These are phyloP conservation scores for Puffinus mauretanicus DNA, from an alignment of 2,113 vertebrate genomes.

Conservation along the genomic window DNA sequence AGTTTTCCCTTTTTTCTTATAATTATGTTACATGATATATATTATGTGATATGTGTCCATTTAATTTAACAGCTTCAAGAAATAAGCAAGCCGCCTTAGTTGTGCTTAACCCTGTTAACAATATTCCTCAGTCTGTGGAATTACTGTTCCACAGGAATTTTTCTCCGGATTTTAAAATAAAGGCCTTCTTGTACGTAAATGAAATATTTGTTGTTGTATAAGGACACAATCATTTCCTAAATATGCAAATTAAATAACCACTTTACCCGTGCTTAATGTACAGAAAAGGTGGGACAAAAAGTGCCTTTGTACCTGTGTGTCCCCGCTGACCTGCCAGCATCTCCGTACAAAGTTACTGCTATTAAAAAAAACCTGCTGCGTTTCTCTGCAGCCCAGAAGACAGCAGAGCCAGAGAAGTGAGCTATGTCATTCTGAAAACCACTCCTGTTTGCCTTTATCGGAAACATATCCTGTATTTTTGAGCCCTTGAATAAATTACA, in stretches of 20 bases:
- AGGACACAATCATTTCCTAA: neutral
- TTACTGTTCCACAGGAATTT: neutral
- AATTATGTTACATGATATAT: neutral
- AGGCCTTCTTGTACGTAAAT: neutral
- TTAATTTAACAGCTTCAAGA: neutral
- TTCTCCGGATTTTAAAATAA: neutral
- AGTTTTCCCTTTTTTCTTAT: neutral
- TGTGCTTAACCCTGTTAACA: neutral
- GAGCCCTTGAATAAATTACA: neutral
- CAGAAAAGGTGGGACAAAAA: neutral
- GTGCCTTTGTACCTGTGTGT: neutral
- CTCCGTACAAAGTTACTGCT: neutral
- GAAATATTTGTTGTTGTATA: neutral
- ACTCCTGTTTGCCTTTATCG: neutral
- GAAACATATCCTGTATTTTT: neutral
- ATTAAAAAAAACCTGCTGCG: neutral
- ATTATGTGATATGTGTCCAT: neutral
- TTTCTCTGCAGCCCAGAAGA: neutral
- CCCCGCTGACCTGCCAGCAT: neutral
- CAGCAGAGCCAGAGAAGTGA: neutral
- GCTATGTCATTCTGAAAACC: neutral
- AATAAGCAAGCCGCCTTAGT: neutral
- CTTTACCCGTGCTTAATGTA: neutral
- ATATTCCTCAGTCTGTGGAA: neutral
- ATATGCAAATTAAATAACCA: neutral